Conservation (phyloP, 2,888 invertebrate genomes). For the Lymantria monacha region DNA sequence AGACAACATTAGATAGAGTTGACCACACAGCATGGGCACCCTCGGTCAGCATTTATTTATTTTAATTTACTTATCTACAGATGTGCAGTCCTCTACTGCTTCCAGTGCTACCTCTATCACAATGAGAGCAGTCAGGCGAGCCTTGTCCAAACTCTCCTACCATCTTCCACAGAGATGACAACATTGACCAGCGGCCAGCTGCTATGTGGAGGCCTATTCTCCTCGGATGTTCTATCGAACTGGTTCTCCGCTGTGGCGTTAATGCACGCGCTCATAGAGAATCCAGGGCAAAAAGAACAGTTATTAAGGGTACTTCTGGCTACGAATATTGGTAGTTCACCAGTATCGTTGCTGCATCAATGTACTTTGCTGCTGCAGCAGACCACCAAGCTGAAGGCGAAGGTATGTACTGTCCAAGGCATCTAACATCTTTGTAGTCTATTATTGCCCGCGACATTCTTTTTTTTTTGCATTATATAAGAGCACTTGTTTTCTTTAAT, state of each 20-base stretch:
- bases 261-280: constrained; percentile 94
- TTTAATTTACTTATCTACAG: constrained; percentile 62
- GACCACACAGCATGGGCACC: too few relatives aligned
- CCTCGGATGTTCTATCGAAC: constrained; percentile 92
- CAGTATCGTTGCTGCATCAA: constrained; percentile 95
- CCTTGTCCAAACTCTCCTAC: constrained; percentile 95
- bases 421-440: not conserved
- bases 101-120: constrained; percentile 96
- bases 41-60: not conserved
- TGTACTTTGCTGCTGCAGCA: constrained; percentile 92
- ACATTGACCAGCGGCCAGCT: constrained; percentile 92
- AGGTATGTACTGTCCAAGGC: constrained; percentile 70
- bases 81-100: constrained; percentile 98
- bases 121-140: constrained; percentile 94
- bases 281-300: constrained; percentile 93
- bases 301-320: constrained; percentile 94
- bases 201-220: constrained; percentile 95
- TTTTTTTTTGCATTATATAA: too few relatives aligned
- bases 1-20: too few relatives aligned
- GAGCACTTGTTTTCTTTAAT: too few relatives aligned
- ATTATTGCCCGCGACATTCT: too few relatives aligned
- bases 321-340: constrained; percentile 90
- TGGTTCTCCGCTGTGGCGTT: constrained; percentile 98
- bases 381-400: constrained; percentile 88
- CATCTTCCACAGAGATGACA: constrained; percentile 89